Conservation (phyloP, 2,797 vertebrate genomes). For the Hydrophis major region DNA sequence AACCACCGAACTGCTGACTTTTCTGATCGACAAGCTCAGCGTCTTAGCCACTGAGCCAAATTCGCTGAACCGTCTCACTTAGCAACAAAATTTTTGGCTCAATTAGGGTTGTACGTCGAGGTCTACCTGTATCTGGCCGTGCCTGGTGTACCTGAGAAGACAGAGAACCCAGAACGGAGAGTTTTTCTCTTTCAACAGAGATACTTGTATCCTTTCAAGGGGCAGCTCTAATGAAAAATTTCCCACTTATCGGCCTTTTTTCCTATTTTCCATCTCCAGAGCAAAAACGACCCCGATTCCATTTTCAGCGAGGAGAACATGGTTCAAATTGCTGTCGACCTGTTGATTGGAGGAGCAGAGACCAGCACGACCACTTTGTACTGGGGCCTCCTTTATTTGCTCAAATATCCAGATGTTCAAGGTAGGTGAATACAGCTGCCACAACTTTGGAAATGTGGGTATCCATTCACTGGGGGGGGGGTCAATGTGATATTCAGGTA, state of each 20-base stretch:
- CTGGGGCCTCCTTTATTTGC: constrained; percentile 65
- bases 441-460: background rate
- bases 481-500: background rate
- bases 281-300: constrained; percentile 50
- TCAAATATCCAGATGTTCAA: constrained; percentile 63
- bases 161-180: too few species aligned
- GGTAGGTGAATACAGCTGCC: constrained; percentile 44
- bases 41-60: too few species aligned
- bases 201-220: background rate
- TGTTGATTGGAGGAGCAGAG: constrained; percentile 64
- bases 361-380: constrained; percentile 57
- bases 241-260: background rate
- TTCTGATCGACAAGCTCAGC: too few species aligned
- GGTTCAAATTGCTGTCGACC: constrained; percentile 58
- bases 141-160: background rate
- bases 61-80: too few species aligned
- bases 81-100: too few species aligned
- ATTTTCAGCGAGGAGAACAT: constrained; percentile 58
- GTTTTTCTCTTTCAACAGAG: background rate
- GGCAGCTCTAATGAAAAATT: background rate
- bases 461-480: too few species aligned
- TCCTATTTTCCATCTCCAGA: constrained; percentile 38
- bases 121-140: too few species aligned
- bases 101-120: too few species aligned
- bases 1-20: too few species aligned